Evolutionary conservation across 2,797 vertebrate genomes (phyloP).

Genomic region (Catamblyrhynchus diadema): DNA sequence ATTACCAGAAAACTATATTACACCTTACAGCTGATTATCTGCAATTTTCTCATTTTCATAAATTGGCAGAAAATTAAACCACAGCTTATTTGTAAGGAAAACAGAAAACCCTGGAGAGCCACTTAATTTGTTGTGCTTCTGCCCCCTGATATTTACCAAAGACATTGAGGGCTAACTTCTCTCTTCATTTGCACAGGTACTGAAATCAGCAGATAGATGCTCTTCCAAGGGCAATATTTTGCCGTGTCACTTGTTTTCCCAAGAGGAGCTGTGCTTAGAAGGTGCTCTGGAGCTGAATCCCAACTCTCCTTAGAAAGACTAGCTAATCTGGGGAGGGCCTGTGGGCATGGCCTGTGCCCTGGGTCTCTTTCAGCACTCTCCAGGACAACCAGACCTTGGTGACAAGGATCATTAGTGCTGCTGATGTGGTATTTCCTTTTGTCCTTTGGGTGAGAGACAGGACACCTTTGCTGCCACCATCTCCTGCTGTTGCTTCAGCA

Average conservation of each 20-base stretch:
- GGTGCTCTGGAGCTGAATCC: not conserved
- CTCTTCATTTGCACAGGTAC: not conserved
- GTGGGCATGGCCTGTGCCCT: not conserved
- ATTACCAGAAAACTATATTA: not conserved
- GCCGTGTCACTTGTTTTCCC: rapidly evolving
- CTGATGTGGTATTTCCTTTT: slow-evolving; percentile 33
- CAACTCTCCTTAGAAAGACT: not conserved
- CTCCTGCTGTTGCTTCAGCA: not conserved
- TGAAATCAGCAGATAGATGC: not conserved
- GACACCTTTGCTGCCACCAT: not conserved
- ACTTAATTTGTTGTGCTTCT: not conserved
- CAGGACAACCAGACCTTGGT: not conserved
- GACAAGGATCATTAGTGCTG: not conserved
- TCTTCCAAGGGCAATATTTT: not conserved
- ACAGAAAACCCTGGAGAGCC: not conserved
- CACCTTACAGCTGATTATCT: not conserved
- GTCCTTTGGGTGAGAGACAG: not conserved
- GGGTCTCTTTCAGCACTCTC: not conserved
- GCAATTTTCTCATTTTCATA: not conserved
- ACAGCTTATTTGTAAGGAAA: not conserved
- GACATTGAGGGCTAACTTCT: not conserved
- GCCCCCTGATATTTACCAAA: not conserved
- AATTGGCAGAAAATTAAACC: not conserved
- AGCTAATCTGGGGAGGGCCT: not conserved
- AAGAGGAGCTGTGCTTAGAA: not conserved